Conservation (phyloP, 2,797 vertebrate species). For the Lycodopsis pacificus region DNA sequence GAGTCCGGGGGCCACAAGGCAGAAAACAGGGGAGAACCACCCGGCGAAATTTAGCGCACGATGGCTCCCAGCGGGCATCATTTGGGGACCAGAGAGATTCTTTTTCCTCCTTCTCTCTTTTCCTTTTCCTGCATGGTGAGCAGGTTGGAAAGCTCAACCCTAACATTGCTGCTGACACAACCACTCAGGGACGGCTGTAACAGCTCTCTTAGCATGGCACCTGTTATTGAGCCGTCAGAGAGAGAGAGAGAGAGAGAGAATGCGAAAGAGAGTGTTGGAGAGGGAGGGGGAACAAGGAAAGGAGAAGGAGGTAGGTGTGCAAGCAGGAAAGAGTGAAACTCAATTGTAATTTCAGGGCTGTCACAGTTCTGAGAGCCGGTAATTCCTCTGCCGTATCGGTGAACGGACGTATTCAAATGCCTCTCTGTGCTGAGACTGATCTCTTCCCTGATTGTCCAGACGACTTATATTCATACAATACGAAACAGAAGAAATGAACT, state of each 20-base stretch:
- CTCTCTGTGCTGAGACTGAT: constrained; percentile 49
- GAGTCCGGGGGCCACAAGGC: constrained; percentile 76
- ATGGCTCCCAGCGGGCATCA: constrained; percentile 82
- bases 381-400: constrained; percentile 85
- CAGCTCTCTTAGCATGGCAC: constrained; percentile 86
- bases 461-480: constrained; percentile 35
- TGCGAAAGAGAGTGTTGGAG: constrained; percentile 17
- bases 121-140: constrained; percentile 84
- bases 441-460: constrained; percentile 40
- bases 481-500: constrained; percentile 38
- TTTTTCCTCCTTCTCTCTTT: constrained; percentile 67
- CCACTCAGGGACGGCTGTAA: constrained; percentile 85
- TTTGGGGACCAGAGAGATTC: constrained; percentile 77
- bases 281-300: constrained; percentile 49
- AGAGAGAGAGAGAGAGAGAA: constrained; percentile 80
- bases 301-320: constrained; percentile 78
- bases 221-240: constrained; percentile 86
- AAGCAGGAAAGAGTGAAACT: constrained; percentile 78
- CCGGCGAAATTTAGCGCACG: constrained; percentile 77
- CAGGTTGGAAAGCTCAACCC: constrained; percentile 82
- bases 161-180: constrained; percentile 87
- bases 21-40: constrained; percentile 77
- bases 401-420: constrained; percentile 71
- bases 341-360: constrained; percentile 89
- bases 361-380: constrained; percentile 85